A percentile compares a stretch with the other conserved stretches of the same genome.
Conservation (phyloP, 1,140 invertebrate genomes). For the Xylocopa sonorina region DNA sequence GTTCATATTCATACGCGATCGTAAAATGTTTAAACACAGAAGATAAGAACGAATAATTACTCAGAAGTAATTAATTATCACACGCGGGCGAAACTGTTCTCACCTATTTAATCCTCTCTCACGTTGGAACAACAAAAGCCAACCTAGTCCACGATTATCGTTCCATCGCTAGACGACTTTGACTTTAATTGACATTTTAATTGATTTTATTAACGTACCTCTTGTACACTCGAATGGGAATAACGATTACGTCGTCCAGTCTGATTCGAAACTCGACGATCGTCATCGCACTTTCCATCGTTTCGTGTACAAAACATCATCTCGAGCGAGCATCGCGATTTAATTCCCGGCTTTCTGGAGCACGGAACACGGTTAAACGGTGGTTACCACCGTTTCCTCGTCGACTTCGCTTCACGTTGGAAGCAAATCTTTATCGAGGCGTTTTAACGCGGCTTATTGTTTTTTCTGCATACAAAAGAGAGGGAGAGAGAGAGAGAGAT, state of each 20-base stretch:
- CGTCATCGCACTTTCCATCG: no score
- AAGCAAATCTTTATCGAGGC: constrained; percentile 34
- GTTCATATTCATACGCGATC: no score
- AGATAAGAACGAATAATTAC: no score
- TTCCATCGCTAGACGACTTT: not conserved
- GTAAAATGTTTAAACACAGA: no score
- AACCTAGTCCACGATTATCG: not conserved
- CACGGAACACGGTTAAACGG: constrained; percentile 59
- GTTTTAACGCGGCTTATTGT: constrained; percentile 7
- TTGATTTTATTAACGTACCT: not conserved
- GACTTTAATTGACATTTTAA: not conserved
- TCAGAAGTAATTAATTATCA: no score
- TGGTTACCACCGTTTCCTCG: constrained; percentile 27
- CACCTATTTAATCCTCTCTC: no score
- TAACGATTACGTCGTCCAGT: not conserved
- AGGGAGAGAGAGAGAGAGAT: no score
- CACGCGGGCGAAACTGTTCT: no score
- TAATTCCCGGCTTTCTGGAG: constrained; percentile 51
- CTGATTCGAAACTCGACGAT: not conserved
- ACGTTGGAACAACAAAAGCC: no score
- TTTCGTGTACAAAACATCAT: not conserved
- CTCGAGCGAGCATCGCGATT: not conserved
- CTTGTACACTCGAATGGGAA: not conserved
- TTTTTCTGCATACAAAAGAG: no score
- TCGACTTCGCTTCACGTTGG: constrained; percentile 23